Percentiles rank a stretch among this genome's conserved stretches.
These are phyloP conservation scores for Condylostylus longicornis DNA, from an alignment of 1,140 invertebrate species.

Conservation along the genomic window DNA sequence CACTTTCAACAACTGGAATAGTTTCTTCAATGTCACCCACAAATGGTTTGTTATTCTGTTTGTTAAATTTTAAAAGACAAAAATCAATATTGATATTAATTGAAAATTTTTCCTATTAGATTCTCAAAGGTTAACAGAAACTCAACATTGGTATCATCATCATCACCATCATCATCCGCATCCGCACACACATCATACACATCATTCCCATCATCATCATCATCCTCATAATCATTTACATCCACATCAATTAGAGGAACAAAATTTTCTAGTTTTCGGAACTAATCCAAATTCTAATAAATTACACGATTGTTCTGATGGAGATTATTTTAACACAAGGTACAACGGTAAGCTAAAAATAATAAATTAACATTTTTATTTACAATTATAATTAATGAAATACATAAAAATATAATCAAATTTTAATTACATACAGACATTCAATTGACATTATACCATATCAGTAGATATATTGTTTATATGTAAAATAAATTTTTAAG, in stretches of 20 bases:
- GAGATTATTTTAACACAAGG: conserved; percentile 31
- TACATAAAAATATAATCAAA: too few species aligned
- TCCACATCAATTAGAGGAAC: neutral
- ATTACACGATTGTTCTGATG: conserved; percentile 26
- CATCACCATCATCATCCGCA: conserved; percentile 12
- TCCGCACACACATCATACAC: conserved; percentile 21
- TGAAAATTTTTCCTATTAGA: neutral
- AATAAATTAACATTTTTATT: neutral
- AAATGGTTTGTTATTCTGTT: too few species aligned
- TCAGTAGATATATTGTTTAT: neutral
- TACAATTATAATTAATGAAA: too few species aligned
- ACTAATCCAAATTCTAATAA: conserved; percentile 10
- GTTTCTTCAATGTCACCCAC: too few species aligned
- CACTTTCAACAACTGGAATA: too few species aligned
- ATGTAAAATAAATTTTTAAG: too few species aligned
- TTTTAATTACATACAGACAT: too few species aligned
- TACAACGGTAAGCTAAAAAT: conserved; percentile 25
- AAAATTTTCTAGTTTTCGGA: neutral
- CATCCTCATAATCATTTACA: neutral
- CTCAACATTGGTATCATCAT: neutral
- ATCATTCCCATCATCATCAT: neutral
- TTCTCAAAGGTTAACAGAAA: neutral
- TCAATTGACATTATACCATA: too few species aligned
- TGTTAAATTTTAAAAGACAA: too few species aligned
- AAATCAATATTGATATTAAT: too few species aligned